Evolutionary conservation across 35 echinoderm and acorn worm species (phyloP).

Genomic region (Apostichopus californicus): DNA sequence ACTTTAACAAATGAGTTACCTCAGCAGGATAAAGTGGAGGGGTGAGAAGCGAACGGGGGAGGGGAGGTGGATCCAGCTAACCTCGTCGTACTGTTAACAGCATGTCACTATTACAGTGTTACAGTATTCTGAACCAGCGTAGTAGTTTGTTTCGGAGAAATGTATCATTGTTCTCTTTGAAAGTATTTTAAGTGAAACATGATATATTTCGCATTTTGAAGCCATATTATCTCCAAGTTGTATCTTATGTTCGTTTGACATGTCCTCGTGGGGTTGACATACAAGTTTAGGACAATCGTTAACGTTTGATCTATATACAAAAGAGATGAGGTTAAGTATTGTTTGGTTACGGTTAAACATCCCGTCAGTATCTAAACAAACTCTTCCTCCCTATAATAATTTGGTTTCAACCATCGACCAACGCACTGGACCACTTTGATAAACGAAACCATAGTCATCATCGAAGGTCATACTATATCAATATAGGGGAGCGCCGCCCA

Average conservation of each 20-base stretch:
- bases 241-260: not conserved
- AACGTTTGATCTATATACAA: not conserved
- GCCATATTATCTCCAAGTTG: not conserved
- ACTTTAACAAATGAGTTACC: too few relatives aligned
- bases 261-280: not conserved
- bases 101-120: too few relatives aligned
- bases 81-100: too few relatives aligned
- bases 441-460: not conserved
- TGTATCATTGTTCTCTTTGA: too few relatives aligned
- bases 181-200: too few relatives aligned
- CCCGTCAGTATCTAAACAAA: not conserved
- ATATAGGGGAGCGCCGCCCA: not conserved
- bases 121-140: too few relatives aligned
- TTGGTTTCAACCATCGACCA: constrained; percentile 10
- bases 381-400: not conserved
- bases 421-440: not conserved
- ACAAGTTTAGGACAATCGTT: not conserved
- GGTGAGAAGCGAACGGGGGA: too few relatives aligned
- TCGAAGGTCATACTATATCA: constrained; percentile 7
- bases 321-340: not conserved
- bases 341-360: not conserved
- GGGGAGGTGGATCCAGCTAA: too few relatives aligned
- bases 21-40: too few relatives aligned
- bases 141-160: too few relatives aligned
- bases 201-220: not conserved